Percentiles rank a stretch among this genome's conserved stretches.
Conservation (phyloP, 2,797 vertebrate species). For the Coreius guichenoti region DNA sequence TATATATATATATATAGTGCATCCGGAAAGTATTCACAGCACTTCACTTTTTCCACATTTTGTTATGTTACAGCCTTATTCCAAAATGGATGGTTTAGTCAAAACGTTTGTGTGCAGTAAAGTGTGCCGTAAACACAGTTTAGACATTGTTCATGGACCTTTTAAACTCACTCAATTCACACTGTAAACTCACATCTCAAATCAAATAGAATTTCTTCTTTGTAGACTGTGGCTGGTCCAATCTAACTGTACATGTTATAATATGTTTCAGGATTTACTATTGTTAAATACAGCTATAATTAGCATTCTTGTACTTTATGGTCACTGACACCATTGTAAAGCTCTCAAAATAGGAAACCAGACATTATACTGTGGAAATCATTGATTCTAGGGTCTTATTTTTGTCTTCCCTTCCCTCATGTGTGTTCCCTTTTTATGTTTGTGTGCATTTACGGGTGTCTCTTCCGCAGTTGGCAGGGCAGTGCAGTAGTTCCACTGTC, state of each 20-base stretch:
- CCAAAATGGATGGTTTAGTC: too few relatives aligned
- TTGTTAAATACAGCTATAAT: not conserved
- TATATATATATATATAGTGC: too few relatives aligned
- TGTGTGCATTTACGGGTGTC: not conserved
- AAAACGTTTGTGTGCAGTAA: not conserved
- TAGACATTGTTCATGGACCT: not conserved
- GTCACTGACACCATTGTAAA: too few relatives aligned
- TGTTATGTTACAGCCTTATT: too few relatives aligned
- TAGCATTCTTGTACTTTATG: not conserved
- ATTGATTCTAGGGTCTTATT: not conserved
- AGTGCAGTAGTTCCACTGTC: slow-evolving; percentile 73
- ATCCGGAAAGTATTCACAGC: too few relatives aligned
- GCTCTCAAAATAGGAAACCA: not conserved
- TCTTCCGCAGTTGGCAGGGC: slow-evolving; percentile 75
- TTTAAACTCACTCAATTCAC: not conserved
- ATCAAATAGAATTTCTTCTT: not conserved
- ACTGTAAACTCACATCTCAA: not conserved
- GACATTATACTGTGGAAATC: not conserved
- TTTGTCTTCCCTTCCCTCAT: not conserved
- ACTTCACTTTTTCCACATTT: too few relatives aligned
- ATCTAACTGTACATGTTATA: not conserved
- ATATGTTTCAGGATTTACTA: not conserved
- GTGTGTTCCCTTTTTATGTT: not conserved
- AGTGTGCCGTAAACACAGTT: not conserved
- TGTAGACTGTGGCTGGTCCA: not conserved